Conservation (phyloP, 2,113 vertebrate genomes). For the Semicossyphus pulcher region DNA sequence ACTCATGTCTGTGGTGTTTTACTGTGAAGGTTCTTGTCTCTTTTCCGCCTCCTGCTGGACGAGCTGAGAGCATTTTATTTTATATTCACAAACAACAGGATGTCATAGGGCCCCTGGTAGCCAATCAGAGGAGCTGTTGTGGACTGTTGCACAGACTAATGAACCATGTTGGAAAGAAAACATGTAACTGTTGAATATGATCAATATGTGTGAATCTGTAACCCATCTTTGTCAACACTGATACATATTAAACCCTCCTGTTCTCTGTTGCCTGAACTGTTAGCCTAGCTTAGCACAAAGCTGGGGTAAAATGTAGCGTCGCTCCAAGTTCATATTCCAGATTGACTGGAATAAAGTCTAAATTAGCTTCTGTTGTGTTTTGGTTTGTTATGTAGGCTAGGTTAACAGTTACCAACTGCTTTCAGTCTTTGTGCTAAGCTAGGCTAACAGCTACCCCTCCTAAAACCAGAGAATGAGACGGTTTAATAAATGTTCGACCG, state of each 20-base stretch:
- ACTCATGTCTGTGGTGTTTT: background rate
- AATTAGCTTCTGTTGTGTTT: too few species aligned
- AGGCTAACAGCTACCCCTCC: background rate
- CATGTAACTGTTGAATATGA: background rate
- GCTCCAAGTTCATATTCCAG: too few species aligned
- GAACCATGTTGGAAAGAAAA: conserved; percentile 5
- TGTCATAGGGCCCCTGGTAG: conserved; percentile 4
- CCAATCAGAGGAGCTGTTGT: conserved; percentile 10
- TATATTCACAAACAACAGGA: background rate
- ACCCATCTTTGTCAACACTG: background rate
- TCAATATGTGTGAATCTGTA: conserved; percentile 14
- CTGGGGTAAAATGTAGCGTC: too few species aligned
- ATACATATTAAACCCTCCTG: background rate
- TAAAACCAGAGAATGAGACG: background rate
- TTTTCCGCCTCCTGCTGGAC: background rate
- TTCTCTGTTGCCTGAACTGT: background rate
- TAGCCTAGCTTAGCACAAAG: conserved; percentile 10
- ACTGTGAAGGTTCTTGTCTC: conserved; percentile 12
- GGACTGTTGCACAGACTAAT: background rate
- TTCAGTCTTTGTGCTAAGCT: background rate
- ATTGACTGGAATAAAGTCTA: too few species aligned
- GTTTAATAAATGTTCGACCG: background rate
- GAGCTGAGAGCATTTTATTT: conserved; percentile 3
- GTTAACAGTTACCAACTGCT: too few species aligned
- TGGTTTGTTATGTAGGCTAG: too few species aligned